phyloP scores from a whole-genome alignment of 2,797 vertebrate genomes.

The Platalea minor region DNA sequence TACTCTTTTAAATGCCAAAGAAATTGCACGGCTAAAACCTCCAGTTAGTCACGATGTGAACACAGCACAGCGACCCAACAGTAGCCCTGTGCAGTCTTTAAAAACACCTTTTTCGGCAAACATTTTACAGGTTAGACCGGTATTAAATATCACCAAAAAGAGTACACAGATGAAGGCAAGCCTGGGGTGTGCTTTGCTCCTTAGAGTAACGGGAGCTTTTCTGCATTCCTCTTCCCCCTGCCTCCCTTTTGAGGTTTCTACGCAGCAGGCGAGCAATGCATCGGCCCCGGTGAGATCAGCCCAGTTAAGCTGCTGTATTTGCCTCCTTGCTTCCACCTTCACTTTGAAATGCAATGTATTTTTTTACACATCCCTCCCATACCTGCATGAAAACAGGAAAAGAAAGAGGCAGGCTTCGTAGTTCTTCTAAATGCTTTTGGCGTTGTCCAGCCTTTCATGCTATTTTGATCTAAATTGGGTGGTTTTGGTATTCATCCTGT shows the following conservation, averaged over 20 bases:
- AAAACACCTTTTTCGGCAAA: not conserved
- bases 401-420: not conserved
- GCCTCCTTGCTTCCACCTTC: not conserved
- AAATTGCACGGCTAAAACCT: not conserved
- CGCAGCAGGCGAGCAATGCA: fast-evolving
- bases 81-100: not conserved
- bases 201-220: not conserved
- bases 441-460: not conserved
- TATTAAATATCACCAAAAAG: not conserved
- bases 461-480: not conserved
- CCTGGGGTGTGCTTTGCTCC: not conserved
- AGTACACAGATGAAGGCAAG: not conserved
- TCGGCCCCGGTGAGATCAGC: not conserved
- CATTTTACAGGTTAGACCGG: not conserved
- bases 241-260: not conserved
- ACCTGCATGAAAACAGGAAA: not conserved
- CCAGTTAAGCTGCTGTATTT: not conserved
- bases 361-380: not conserved
- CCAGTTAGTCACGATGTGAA: not conserved
- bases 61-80: not conserved
- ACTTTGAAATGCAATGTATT: not conserved
- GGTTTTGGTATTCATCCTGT: slow-evolving; percentile 22
- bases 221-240: not conserved
- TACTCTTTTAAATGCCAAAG: not conserved
- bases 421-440: not conserved